Conservation (phyloP, 2,888 invertebrate species). For the Epinotia ramella region DNA sequence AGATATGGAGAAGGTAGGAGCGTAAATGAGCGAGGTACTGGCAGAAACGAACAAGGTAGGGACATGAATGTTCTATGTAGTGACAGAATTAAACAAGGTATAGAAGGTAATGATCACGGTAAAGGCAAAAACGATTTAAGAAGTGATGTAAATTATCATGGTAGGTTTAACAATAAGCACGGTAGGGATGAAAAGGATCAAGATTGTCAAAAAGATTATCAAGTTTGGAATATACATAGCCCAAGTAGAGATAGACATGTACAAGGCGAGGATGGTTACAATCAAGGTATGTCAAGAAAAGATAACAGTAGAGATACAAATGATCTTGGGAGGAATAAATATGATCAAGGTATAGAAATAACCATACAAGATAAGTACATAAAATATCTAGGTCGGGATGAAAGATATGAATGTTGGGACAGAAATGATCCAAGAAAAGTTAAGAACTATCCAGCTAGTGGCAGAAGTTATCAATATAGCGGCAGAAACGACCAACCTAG, state of each 20-base stretch:
- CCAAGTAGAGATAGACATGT: no score
- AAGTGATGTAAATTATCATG: neutral
- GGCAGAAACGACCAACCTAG: neutral
- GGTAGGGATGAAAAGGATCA: neutral
- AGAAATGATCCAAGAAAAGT: neutral
- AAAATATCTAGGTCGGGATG: neutral
- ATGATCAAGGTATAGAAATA: neutral
- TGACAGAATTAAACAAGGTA: neutral
- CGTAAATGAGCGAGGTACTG: neutral
- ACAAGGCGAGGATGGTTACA: no score
- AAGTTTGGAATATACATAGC: neutral
- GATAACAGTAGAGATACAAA: neutral
- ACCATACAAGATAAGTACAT: neutral
- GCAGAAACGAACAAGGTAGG: neutral
- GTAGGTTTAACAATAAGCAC: no score
- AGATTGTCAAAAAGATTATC: neutral
- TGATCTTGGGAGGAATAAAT: neutral
- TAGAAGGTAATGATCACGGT: neutral
- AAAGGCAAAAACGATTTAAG: neutral
- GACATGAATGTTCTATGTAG: neutral
- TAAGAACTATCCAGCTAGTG: neutral
- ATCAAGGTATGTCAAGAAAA: no score
- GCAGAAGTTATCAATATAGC: neutral
- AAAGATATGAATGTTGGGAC: neutral
- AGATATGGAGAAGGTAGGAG: neutral